Evolutionary conservation across 2,888 invertebrate species (phyloP).

Genomic region (Rhamnusium bicolor): DNA sequence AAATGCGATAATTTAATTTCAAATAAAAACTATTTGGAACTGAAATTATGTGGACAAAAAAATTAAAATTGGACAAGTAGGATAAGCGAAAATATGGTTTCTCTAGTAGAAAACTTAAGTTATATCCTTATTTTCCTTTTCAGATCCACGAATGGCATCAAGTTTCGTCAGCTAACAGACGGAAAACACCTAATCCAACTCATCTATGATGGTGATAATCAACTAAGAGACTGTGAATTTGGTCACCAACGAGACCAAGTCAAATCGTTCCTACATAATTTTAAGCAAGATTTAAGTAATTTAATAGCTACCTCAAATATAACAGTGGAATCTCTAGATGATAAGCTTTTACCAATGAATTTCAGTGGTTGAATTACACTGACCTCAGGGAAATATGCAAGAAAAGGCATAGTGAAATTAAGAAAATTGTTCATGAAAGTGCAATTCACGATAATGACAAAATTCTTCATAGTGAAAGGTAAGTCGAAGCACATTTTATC

Average conservation of each 20-base stretch:
- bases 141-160: conserved; percentile 69
- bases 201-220: conserved; percentile 77
- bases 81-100: no score
- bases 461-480: conserved; percentile 45
- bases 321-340: conserved; percentile 74
- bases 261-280: conserved; percentile 75
- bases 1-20: no score
- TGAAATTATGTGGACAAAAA: no score
- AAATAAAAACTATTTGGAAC: no score
- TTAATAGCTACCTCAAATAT: conserved; percentile 71
- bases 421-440: conserved; percentile 39
- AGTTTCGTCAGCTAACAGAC: conserved; percentile 80
- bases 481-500: no score
- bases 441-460: not conserved
- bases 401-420: conserved; percentile 66
- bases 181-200: conserved; percentile 80
- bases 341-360: conserved; percentile 72
- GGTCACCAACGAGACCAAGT: conserved; percentile 74
- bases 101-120: no score
- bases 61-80: no score
- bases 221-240: conserved; percentile 80
- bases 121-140: no score
- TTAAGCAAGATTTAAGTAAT: conserved; percentile 74
- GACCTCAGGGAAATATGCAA: conserved; percentile 75
- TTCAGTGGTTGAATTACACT: conserved; percentile 77